Conservation (phyloP, 2,113 vertebrate species). For the Ceyx cyanopectus region DNA sequence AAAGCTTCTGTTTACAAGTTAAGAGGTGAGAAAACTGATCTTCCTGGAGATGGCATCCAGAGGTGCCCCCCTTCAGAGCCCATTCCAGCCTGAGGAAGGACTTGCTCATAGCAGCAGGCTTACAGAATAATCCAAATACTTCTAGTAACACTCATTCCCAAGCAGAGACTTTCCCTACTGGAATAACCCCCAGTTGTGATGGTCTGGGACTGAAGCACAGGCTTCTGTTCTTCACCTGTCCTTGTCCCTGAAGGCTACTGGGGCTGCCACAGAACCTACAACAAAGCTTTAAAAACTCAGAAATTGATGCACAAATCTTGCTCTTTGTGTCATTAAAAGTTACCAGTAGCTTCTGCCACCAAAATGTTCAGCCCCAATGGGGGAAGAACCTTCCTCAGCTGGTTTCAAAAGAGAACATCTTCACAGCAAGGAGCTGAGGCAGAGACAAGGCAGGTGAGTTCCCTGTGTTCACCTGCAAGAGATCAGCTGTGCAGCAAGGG, state of each 20-base stretch:
- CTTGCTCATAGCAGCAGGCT: background rate
- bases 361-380: background rate
- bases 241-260: background rate
- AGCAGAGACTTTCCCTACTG: background rate
- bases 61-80: background rate
- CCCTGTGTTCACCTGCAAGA: background rate
- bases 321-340: background rate
- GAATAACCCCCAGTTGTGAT: background rate
- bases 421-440: background rate
- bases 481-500: rapidly evolving
- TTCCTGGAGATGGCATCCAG: background rate
- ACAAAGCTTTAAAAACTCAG: background rate
- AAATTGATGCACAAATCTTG: background rate
- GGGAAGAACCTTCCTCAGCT: background rate
- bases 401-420: background rate
- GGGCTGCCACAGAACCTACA: background rate
- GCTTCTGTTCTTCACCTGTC: background rate
- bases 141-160: background rate
- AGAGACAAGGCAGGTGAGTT: background rate
- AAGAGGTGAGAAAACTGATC: background rate
- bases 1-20: background rate
- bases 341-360: background rate
- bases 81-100: background rate
- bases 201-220: background rate
- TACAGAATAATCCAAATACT: background rate